phyloP scores from a whole-genome alignment of 2,113 vertebrate species.

The Panurus biarmicus region DNA sequence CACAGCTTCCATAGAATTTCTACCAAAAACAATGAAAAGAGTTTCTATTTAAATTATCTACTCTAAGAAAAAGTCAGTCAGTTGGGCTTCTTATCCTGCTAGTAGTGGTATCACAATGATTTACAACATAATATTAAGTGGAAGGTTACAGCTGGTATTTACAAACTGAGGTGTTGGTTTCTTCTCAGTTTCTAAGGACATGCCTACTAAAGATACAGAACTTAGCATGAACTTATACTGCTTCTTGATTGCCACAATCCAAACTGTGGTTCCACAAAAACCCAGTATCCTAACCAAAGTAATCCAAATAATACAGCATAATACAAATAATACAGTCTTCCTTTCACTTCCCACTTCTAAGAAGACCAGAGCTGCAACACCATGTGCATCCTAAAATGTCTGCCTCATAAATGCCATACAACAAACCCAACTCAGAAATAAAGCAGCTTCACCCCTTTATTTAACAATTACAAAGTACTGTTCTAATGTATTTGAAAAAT shows the following conservation, averaged over 20 bases:
- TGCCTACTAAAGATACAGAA: neutral
- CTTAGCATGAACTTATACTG: neutral
- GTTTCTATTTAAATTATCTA: neutral
- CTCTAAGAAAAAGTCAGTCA: neutral
- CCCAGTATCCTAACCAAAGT: neutral
- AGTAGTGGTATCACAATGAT: neutral
- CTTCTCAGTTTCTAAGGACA: neutral
- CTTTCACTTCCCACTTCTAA: neutral
- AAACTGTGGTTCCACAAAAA: neutral
- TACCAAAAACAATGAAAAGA: neutral
- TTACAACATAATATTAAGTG: neutral
- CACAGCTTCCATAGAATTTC: neutral
- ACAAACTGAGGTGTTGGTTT: neutral
- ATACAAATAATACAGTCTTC: neutral
- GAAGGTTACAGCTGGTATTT: neutral
- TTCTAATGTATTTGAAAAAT: neutral
- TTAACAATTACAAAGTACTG: neutral
- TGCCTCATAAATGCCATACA: neutral
- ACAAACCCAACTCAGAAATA: neutral
- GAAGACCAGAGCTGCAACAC: fast-evolving
- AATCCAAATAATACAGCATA: neutral
- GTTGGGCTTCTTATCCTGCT: neutral
- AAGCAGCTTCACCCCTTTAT: neutral
- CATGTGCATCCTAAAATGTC: neutral
- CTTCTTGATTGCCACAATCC: neutral